Percentiles rank a stretch among this genome's conserved stretches.
phyloP scores from a whole-genome alignment of 30 jellyfish, hydroid and myxozoan genomes.

The Hydra vulgaris region DNA sequence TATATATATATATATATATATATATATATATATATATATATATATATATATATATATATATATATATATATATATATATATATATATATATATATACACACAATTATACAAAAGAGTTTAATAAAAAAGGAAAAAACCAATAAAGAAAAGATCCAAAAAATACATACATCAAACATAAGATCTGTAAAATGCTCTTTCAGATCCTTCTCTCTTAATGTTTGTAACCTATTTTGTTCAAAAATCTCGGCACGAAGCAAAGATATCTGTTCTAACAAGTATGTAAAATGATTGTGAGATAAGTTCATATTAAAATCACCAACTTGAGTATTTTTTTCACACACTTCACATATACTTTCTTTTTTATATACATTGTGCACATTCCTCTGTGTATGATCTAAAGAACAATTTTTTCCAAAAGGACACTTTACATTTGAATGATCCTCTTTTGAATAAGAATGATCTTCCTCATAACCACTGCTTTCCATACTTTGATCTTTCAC shows the following conservation, averaged over 20 bases:
- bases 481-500: constrained; percentile 61
- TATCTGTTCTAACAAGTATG: constrained; percentile 54
- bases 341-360: background rate
- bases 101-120: no score
- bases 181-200: constrained; percentile 10
- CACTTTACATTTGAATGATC: constrained; percentile 34
- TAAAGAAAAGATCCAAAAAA: no score
- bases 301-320: background rate
- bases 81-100: no score
- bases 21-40: no score
- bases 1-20: no score
- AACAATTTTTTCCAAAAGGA: constrained; percentile 29
- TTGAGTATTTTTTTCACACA: background rate
- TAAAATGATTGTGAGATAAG: constrained; percentile 43
- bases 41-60: no score
- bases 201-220: background rate
- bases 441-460: constrained; percentile 61
- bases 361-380: background rate
- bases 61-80: no score
- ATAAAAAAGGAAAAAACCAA: no score
- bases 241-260: constrained; percentile 44
- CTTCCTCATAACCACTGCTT: constrained; percentile 98
- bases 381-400: constrained; percentile 1
- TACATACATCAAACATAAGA: constrained; percentile 1
- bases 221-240: constrained; percentile 11